These are phyloP conservation scores for Drosophila leontia DNA, from an alignment of 1,140 invertebrate species.

Conservation along the genomic window DNA sequence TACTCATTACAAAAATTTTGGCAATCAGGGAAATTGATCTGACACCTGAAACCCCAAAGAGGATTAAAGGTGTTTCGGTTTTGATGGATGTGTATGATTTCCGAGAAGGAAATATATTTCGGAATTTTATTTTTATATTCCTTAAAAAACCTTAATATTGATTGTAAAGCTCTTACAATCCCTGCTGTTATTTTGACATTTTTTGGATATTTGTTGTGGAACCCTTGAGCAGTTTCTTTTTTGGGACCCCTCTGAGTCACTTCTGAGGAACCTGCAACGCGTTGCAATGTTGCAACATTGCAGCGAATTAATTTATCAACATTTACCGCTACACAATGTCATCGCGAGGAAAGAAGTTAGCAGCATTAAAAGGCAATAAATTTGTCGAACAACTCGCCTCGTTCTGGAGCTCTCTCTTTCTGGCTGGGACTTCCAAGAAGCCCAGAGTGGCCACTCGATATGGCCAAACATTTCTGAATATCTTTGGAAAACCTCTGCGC, in stretches of 20 bases:
- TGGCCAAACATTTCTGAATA: slow-evolving; percentile 50
- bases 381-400: slow-evolving; percentile 46
- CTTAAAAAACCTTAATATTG: not conserved
- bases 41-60: slow-evolving; percentile 52
- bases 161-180: slow-evolving; percentile 1
- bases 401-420: slow-evolving; percentile 10
- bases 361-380: slow-evolving; percentile 77
- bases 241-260: slow-evolving; percentile 17
- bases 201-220: slow-evolving; percentile 11
- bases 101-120: not conserved
- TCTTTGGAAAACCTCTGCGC: slow-evolving; percentile 50
- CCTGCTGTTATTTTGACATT: slow-evolving; percentile 42
- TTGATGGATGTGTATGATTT: slow-evolving; percentile 39
- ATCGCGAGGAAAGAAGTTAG: slow-evolving; percentile 51
- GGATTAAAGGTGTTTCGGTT: slow-evolving; percentile 12
- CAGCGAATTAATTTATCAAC: slow-evolving; percentile 76
- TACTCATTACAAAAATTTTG: slow-evolving; percentile 40
- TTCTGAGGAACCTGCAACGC: slow-evolving; percentile 28
- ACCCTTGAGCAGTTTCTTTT: slow-evolving; percentile 6
- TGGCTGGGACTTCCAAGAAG: slow-evolving; percentile 62
- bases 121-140: not conserved
- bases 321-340: slow-evolving; percentile 75
- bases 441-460: slow-evolving; percentile 61
- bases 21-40: slow-evolving; percentile 50
- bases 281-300: slow-evolving; percentile 52